Evolutionary conservation across 1,140 invertebrate genomes (phyloP).

Genomic region (Brachionus calyciflorus): DNA sequence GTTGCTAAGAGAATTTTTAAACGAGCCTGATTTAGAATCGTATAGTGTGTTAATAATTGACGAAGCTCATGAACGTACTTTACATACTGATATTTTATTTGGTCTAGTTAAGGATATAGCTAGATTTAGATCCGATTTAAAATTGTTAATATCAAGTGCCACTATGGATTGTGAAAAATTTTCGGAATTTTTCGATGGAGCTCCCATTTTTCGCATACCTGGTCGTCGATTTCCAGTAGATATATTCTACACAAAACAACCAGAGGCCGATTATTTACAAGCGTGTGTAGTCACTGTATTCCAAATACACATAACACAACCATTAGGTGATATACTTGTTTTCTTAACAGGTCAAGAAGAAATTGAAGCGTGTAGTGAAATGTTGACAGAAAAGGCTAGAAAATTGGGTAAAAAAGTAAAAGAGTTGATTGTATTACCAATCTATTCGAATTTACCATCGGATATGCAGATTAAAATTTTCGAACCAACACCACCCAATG

Average conservation of each 20-base stretch:
- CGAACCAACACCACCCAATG: conserved; percentile 86
- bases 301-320: conserved; percentile 91
- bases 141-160: conserved; percentile 93
- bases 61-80: conserved; percentile 95
- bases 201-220: conserved; percentile 94
- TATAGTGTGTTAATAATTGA: conserved; percentile 99
- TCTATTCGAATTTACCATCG: conserved; percentile 95
- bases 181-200: conserved; percentile 95
- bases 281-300: conserved; percentile 91
- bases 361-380: conserved; percentile 91
- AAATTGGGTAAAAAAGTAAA: conserved; percentile 85
- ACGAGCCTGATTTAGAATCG: conserved; percentile 86
- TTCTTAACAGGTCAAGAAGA: conserved; percentile 92
- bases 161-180: conserved; percentile 98
- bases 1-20: conserved; percentile 89
- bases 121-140: conserved; percentile 86
- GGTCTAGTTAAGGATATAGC: conserved; percentile 97
- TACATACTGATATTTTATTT: conserved; percentile 97
- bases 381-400: conserved; percentile 79
- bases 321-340: conserved; percentile 88
- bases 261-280: conserved; percentile 96
- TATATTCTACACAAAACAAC: conserved; percentile 97
- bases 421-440: conserved; percentile 88
- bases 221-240: conserved; percentile 79
- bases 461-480: conserved; percentile 99